A percentile compares a stretch with the other conserved stretches of the same genome.
These are phyloP conservation scores for Lasioglossum oenotherae DNA, from an alignment of 2,888 invertebrate species.

Conservation along the genomic window DNA sequence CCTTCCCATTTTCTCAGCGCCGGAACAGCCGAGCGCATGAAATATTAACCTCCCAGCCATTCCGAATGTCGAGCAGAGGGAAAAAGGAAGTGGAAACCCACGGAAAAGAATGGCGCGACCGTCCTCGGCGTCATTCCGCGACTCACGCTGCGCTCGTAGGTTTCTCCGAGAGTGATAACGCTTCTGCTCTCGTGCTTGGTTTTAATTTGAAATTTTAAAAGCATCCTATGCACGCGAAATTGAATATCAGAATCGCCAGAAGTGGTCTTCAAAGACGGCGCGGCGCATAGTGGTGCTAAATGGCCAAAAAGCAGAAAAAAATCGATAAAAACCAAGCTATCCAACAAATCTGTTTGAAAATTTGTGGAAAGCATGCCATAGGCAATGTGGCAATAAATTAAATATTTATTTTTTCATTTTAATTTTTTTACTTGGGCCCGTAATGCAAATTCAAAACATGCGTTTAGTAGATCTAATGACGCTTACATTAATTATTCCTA, in stretches of 20 bases:
- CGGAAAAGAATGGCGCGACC: conserved; percentile 41
- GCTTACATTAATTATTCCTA: no score
- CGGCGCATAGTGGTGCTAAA: no score
- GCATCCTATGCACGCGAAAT: background rate
- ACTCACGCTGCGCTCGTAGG: background rate
- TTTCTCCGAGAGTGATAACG: background rate
- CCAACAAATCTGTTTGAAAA: no score
- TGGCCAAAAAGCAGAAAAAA: no score
- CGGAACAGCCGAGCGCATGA: conserved; percentile 81
- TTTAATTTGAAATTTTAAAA: background rate
- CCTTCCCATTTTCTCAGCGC: conserved; percentile 81
- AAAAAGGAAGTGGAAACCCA: conserved; percentile 36
- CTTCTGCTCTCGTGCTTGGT: background rate
- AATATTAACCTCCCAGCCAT: conserved; percentile 80
- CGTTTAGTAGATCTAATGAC: no score
- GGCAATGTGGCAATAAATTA: no score
- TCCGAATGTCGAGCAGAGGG: conserved; percentile 72
- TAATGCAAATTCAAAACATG: no score
- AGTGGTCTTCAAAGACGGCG: background rate
- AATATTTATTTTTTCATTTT: no score
- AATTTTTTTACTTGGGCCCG: no score
- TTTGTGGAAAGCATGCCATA: no score
- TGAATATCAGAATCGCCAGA: background rate
- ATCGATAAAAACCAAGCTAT: no score
- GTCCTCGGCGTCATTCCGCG: conserved; percentile 49